These are phyloP conservation scores for Danaus plexippus DNA, from an alignment of 1,140 invertebrate genomes.

Conservation along the genomic window DNA sequence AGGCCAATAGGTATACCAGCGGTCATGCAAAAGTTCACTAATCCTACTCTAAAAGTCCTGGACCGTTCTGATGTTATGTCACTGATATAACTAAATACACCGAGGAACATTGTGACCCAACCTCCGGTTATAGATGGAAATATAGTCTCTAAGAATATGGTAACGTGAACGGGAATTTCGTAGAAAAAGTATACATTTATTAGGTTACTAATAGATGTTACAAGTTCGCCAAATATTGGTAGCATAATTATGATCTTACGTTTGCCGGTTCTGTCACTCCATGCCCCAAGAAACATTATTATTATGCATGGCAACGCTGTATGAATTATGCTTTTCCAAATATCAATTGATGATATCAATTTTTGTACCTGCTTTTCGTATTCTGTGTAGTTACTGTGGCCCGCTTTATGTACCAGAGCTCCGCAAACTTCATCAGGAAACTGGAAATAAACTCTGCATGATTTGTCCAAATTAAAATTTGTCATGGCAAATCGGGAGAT, in stretches of 20 bases:
- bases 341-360: slow-evolving; percentile 71
- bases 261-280: slow-evolving; percentile 79
- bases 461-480: slow-evolving; percentile 76
- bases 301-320: slow-evolving; percentile 73
- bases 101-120: slow-evolving; percentile 90
- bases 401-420: slow-evolving; percentile 59
- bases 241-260: slow-evolving; percentile 88
- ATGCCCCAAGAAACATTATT: slow-evolving; percentile 75
- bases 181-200: slow-evolving; percentile 84
- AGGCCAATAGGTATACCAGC: slow-evolving; percentile 84
- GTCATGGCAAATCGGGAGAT: slow-evolving; percentile 71
- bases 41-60: slow-evolving; percentile 85
- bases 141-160: slow-evolving; percentile 75
- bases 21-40: slow-evolving; percentile 86
- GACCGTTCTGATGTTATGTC: slow-evolving; percentile 86
- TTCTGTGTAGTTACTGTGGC: slow-evolving; percentile 49
- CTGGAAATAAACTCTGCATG: slow-evolving; percentile 74
- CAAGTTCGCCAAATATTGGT: slow-evolving; percentile 84
- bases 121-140: slow-evolving; percentile 85
- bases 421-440: slow-evolving; percentile 71
- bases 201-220: slow-evolving; percentile 82
- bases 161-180: slow-evolving; percentile 82
- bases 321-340: slow-evolving; percentile 72
- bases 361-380: slow-evolving; percentile 71
- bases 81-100: slow-evolving; percentile 91